These are phyloP conservation scores for Zootermopsis nevadensis DNA, from an alignment of 2,888 invertebrate species.

Conservation along the genomic window DNA sequence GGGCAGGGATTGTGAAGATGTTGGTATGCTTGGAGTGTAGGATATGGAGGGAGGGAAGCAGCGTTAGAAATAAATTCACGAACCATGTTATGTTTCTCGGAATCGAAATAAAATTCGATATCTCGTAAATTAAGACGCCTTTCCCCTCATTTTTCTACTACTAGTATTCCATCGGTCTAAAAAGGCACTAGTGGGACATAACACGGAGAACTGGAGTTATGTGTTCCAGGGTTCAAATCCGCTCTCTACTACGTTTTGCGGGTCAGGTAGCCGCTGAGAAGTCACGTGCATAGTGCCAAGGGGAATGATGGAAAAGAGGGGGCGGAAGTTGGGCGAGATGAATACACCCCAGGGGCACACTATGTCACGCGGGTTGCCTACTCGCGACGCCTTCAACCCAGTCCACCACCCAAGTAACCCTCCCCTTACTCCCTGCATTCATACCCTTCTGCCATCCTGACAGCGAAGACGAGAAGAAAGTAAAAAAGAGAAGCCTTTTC, in stretches of 20 bases:
- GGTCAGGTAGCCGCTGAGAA: slow-evolving; percentile 40
- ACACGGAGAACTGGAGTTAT: slow-evolving; percentile 22
- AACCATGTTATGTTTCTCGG: background rate
- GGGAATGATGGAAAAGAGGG: slow-evolving; percentile 38
- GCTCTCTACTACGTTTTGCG: slow-evolving; percentile 33
- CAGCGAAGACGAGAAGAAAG: background rate
- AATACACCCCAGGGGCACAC: slow-evolving; percentile 49
- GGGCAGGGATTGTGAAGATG: background rate
- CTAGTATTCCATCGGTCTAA: background rate
- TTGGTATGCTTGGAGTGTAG: background rate
- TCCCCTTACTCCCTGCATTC: background rate
- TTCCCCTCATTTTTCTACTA: slow-evolving; percentile 36
- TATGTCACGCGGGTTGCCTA: slow-evolving; percentile 48
- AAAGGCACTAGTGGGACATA: background rate
- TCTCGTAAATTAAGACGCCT: slow-evolving; percentile 49
- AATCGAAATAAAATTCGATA: slow-evolving; percentile 44
- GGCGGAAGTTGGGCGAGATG: slow-evolving; percentile 37
- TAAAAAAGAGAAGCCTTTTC: slow-evolving; percentile 39
- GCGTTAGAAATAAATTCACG: slow-evolving; percentile 5
- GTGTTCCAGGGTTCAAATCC: slow-evolving; percentile 46
- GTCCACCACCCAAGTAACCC: background rate
- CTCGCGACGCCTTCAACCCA: slow-evolving; percentile 26
- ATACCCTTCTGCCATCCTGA: background rate
- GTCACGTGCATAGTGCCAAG: slow-evolving; percentile 24
- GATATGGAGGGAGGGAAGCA: background rate